A percentile compares a stretch with the other conserved stretches of the same genome.
Evolutionary conservation across 2,888 invertebrate species (phyloP).

Genomic region (Tinea trinotella): DNA sequence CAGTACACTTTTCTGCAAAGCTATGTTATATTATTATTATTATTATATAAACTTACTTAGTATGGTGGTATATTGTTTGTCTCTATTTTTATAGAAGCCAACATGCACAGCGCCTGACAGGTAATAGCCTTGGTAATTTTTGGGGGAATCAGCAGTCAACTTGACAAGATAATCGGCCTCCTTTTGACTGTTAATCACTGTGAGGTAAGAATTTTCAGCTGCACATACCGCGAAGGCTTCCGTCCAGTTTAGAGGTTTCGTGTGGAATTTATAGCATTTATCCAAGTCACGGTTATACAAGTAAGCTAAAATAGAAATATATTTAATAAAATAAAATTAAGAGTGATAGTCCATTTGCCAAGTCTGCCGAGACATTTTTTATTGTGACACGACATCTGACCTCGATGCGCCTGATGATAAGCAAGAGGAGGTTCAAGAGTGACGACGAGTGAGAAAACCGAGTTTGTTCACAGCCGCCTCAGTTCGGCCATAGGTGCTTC

Average conservation of each 20-base stretch:
- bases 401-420: too few relatives aligned
- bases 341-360: too few relatives aligned
- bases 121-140: constrained; percentile 32
- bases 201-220: constrained; percentile 43
- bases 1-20: too few relatives aligned
- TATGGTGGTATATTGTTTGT: constrained; percentile 34
- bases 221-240: constrained; percentile 41
- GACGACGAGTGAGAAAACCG: too few relatives aligned
- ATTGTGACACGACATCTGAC: too few relatives aligned
- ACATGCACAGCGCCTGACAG: constrained; percentile 24
- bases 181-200: constrained; percentile 38
- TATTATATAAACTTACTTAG: constrained; percentile 31
- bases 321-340: too few relatives aligned
- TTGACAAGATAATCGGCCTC: constrained; percentile 37
- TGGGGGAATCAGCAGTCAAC: constrained; percentile 33
- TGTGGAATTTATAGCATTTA: constrained; percentile 50
- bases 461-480: too few relatives aligned
- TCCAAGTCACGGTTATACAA: constrained; percentile 31
- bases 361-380: too few relatives aligned
- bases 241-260: constrained; percentile 40
- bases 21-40: not conserved
- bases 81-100: constrained; percentile 28
- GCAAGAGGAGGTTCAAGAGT: too few relatives aligned
- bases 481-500: too few relatives aligned
- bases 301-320: constrained; percentile 34